These are phyloP conservation scores for Ruditapes philippinarum DNA, from an alignment of 1,140 invertebrate genomes.

Conservation along the genomic window DNA sequence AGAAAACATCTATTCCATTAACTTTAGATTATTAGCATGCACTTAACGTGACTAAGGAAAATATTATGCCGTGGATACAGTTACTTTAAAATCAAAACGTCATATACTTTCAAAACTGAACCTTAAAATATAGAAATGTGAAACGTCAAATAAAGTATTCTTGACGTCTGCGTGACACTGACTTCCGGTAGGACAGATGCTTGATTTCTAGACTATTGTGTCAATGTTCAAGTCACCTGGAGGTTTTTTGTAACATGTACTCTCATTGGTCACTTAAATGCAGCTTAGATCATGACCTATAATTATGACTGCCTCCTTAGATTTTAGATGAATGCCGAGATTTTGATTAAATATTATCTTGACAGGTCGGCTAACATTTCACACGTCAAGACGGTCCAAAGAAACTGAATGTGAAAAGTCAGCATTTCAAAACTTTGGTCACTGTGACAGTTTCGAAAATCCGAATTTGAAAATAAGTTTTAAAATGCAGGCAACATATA, in stretches of 20 bases:
- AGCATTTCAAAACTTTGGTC: slow-evolving; percentile 20
- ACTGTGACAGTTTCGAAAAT: neutral
- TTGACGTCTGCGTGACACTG: slow-evolving; percentile 41
- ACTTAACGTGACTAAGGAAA: too few species aligned
- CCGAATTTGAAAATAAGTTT: too few species aligned
- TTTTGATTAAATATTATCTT: slow-evolving; percentile 61
- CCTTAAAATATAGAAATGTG: neutral
- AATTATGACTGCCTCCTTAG: slow-evolving; percentile 48
- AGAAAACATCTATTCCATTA: too few species aligned
- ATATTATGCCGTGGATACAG: too few species aligned
- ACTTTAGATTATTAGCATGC: too few species aligned
- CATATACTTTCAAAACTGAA: too few species aligned
- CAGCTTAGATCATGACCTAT: slow-evolving; percentile 59
- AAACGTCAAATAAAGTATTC: slow-evolving; percentile 29
- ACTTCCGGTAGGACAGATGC: slow-evolving; percentile 58
- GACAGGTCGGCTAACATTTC: slow-evolving; percentile 40
- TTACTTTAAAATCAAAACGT: too few species aligned
- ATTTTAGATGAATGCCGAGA: slow-evolving; percentile 27
- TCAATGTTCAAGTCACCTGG: slow-evolving; percentile 52
- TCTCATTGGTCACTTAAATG: slow-evolving; percentile 63
- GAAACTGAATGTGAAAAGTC: slow-evolving; percentile 53
- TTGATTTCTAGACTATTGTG: slow-evolving; percentile 33
- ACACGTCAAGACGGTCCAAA: slow-evolving; percentile 19
- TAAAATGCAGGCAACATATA: too few species aligned
- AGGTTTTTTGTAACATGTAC: slow-evolving; percentile 49